phyloP scores from a whole-genome alignment of 30 jellyfish, hydroid and myxozoan species.

The Aurelia aurita complex sp. Pacific region DNA sequence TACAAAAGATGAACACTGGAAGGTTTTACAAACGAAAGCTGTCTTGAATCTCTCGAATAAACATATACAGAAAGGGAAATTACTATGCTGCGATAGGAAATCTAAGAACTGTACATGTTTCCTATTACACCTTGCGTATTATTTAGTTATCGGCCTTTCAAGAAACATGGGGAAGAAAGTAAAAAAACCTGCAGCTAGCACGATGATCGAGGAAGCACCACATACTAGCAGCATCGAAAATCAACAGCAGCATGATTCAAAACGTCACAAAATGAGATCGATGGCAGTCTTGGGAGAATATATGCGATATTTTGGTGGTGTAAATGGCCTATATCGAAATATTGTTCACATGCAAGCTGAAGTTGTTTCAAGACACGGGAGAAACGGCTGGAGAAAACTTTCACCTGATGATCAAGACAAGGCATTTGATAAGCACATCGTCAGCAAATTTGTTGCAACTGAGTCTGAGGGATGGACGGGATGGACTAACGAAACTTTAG shows the following conservation, averaged over 20 bases:
- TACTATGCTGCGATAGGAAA: constrained; percentile 50
- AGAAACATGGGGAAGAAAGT: constrained; percentile 54
- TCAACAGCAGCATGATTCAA: constrained; percentile 1
- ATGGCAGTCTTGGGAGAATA: constrained; percentile 50
- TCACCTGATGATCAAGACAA: constrained; percentile 41
- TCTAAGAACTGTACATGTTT: constrained; percentile 22
- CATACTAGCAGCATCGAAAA: neutral
- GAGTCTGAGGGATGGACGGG: neutral
- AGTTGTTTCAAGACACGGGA: constrained; percentile 40
- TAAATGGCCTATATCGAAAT: constrained; percentile 47
- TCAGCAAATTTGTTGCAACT: constrained; percentile 12
- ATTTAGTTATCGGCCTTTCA: constrained; percentile 1
- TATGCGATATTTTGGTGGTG: constrained; percentile 58
- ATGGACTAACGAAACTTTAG: neutral
- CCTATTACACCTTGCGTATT: constrained; percentile 2
- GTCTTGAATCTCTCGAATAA: constrained; percentile 7
- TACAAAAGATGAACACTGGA: constrained; percentile 47
- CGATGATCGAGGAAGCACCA: constrained; percentile 7
- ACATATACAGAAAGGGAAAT: constrained; percentile 26
- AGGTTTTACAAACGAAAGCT: constrained; percentile 19
- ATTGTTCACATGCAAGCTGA: constrained; percentile 56
- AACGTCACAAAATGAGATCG: constrained; percentile 34
- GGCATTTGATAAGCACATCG: constrained; percentile 34
- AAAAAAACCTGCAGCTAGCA: constrained; percentile 8
- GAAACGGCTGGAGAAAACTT: constrained; percentile 37